A percentile compares a stretch with the other conserved stretches of the same genome.
These are phyloP conservation scores for Sebastes oblongus DNA, from an alignment of 2,797 vertebrate species.

Conservation along the genomic window DNA sequence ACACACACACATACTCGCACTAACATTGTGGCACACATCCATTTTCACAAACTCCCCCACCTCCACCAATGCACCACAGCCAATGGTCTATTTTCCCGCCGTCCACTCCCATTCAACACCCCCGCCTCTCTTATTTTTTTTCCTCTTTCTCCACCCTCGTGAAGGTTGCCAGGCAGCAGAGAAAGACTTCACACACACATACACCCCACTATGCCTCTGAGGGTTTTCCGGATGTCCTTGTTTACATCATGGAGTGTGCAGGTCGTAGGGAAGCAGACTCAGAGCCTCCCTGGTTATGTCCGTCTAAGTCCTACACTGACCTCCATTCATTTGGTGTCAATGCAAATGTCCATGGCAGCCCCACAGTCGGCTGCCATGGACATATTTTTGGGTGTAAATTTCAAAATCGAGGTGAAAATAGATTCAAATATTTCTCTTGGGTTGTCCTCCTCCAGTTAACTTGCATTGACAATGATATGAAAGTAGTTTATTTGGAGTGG, in stretches of 20 bases:
- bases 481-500: not conserved
- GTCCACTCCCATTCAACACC: slow-evolving; percentile 60
- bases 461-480: not conserved
- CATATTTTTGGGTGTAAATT: not conserved
- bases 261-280: slow-evolving; percentile 68
- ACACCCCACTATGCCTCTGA: slow-evolving; percentile 77
- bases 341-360: slow-evolving; percentile 29
- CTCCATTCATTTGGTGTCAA: slow-evolving; percentile 60
- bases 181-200: slow-evolving; percentile 79
- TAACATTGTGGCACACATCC: slow-evolving; percentile 58
- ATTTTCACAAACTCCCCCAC: slow-evolving; percentile 50
- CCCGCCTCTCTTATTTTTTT: slow-evolving; percentile 31
- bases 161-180: slow-evolving; percentile 80
- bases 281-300: slow-evolving; percentile 59
- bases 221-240: slow-evolving; percentile 83
- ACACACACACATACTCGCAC: slow-evolving; percentile 40
- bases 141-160: slow-evolving; percentile 60
- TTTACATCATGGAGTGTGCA: slow-evolving; percentile 78
- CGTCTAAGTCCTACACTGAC: slow-evolving; percentile 53
- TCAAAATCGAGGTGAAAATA: not conserved
- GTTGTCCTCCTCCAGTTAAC: not conserved
- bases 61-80: slow-evolving; percentile 48
- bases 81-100: slow-evolving; percentile 76
- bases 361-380: not conserved
- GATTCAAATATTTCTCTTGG: not conserved